phyloP scores from a whole-genome alignment of 2,888 invertebrate species.

The Griposia aprilina region DNA sequence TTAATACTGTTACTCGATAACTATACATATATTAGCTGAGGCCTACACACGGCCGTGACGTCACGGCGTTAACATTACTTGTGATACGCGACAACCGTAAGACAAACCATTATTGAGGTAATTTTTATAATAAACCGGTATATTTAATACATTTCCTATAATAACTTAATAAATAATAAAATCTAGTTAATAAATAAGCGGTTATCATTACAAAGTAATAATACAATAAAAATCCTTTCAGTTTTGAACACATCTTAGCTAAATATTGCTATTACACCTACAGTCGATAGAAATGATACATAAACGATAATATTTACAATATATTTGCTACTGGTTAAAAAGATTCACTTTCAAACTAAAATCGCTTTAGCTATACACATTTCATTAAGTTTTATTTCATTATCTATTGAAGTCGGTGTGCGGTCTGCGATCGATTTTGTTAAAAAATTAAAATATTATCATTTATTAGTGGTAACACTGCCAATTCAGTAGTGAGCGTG shows the following conservation, averaged over 20 bases:
- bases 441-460: conserved; percentile 5
- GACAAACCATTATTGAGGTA: conserved; percentile 78
- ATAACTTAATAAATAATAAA: conserved; percentile 86
- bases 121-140: conserved; percentile 77
- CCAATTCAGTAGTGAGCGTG: conserved; percentile 47
- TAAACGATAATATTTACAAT: conserved; percentile 84
- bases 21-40: conserved; percentile 68
- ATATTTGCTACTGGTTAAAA: conserved; percentile 79
- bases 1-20: conserved; percentile 82
- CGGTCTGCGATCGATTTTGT: conserved; percentile 52
- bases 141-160: conserved; percentile 75
- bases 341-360: conserved; percentile 76
- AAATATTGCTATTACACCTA: conserved; percentile 87
- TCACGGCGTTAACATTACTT: conserved; percentile 50
- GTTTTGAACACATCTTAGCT: conserved; percentile 90
- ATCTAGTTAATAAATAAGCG: conserved; percentile 86
- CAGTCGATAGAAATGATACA: conserved; percentile 82
- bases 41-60: conserved; percentile 35
- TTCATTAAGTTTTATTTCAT: conserved; percentile 73
- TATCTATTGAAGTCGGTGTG: conserved; percentile 71
- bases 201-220: conserved; percentile 81
- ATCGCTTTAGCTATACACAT: conserved; percentile 81
- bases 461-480: conserved; percentile 22
- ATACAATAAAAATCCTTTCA: conserved; percentile 81
- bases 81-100: conserved; percentile 73